Base-by-base conservation (phyloP, 1,140 invertebrate species). In the Drosophila watanabei region DNA sequence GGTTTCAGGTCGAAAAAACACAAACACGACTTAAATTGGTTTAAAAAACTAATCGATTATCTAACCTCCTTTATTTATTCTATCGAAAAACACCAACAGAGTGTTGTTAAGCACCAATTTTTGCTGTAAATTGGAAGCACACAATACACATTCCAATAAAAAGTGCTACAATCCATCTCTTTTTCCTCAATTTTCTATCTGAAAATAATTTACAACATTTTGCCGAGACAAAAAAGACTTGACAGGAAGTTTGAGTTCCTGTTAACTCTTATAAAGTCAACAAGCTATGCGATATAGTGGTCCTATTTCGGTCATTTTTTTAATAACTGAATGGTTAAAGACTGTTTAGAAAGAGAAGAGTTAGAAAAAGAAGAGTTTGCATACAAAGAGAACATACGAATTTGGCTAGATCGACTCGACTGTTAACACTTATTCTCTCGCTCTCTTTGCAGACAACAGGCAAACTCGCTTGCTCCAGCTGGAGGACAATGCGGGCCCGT, bases 401-500 rank as follows among this genome's bases (percentile, higher is more conserved):
- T 24, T 2, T 11, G 10, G 33, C 49, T 49, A 30, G 13, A 30
- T 52, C 9, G 5, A 18, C 16, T n/a, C 9, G 9, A 0, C 49
- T 18, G 16, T 6, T 52, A 18, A 52, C 16, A 16, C n/a, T 10
- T 24, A 24, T 24, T 24, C 7, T 35, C 13, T 18, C 1, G 3
- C 16, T 10, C 16, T 41, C 35, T 2, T 28, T 14, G 0, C n/a
- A 85, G 82, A 39, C 11, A 37, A 32, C 14, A 57, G 65, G 4
- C 13, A 49, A 13, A 10, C n/a, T 1, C 78, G 52, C 20, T 24
- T 9, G 4, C 4, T 24, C 20, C 18, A 5, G 13, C 18, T 16
- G 64, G 65, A 5, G 4, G 77, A 84, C 49, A 78, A 84, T 14
- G 35, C 20, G 1, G 69, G 63, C 9, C 77, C 84, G 0, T 11